Evolutionary conservation across 2,888 invertebrate species (phyloP).

Genomic region (Julus scanicus): DNA sequence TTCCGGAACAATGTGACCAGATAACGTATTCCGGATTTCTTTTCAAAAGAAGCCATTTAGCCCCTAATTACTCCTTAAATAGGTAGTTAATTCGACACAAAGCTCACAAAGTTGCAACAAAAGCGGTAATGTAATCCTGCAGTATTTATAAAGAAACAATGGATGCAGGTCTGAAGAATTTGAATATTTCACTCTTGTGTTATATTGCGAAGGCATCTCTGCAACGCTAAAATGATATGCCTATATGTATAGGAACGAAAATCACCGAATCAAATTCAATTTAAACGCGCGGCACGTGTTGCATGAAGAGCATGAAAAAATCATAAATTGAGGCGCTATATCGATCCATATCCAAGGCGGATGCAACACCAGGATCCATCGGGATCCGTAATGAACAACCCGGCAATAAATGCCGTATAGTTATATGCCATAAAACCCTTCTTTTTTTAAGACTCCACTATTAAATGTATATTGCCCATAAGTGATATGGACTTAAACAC

Average conservation of each 20-base stretch:
- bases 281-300: constrained; percentile 20
- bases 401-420: not conserved
- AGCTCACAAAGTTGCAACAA: no score
- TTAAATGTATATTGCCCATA: constrained; percentile 42
- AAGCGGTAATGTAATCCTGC: no score
- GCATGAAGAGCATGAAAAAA: not conserved
- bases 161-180: no score
- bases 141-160: no score
- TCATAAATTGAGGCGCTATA: constrained; percentile 17
- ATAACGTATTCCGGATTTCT: no score
- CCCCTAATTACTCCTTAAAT: no score
- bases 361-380: constrained; percentile 1
- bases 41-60: no score
- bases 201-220: no score
- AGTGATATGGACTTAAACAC: constrained; percentile 4
- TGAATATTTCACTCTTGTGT: no score
- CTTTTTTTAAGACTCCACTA: constrained; percentile 9
- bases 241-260: not conserved
- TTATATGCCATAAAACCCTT: not conserved
- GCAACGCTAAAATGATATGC: no score
- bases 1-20: no score
- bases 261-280: constrained; percentile 4
- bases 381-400: constrained; percentile 28
- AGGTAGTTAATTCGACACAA: no score
- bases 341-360: not conserved